Base-by-base conservation (phyloP, 1,140 invertebrate genomes). In the Neodiprion lecontei region DNA sequence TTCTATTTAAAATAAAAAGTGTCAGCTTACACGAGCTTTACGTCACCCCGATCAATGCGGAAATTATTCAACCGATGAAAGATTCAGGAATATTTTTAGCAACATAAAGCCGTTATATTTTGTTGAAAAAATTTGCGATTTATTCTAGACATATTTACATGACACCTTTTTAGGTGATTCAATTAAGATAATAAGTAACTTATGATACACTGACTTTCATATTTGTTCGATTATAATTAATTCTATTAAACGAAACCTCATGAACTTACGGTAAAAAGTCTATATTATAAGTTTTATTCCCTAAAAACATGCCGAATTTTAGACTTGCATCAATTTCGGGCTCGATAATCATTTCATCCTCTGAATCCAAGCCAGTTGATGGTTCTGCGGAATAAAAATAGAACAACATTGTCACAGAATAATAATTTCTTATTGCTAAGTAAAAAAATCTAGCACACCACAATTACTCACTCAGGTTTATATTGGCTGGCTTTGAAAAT, bases 241-340 rank as follows among this genome's bases (percentile, higher is more conserved):
- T 40, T 5, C 28, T 40, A 40, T 40, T 72, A 8, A 61, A 53
- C 40, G n/a, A 61, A 61, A 14, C 5, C 53, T 12, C 4, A 61
- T 61, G 53, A 61, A 14, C 3, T 23, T 79, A 83, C 2, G 80
- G 74, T 74, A 91, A 85, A 79, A 91, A 92, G 78, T 92, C 91
- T 1, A 83, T 83, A 21, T 48, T 85, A 72, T 92, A 92, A 67
- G 86, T 88, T 72, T 90, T 91, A 10, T 88, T 86, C 21, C 91
- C 91, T 74, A 92, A 90, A 79, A 92, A 92, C 72, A 88, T 85
- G n/a, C 91, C 88, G 12, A 92, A 86, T 67, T 87, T 88, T 28
- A 90, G 76, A 14, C 91, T 83, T 9, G 91, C 91, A 79, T 91
- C 89, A 28, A 85, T 81, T 21, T 81, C 76, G 50, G 90, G 85